A percentile compares a stretch with the other conserved stretches of the same genome.
These are phyloP conservation scores for Papilio gigon DNA, from an alignment of 2,888 invertebrate genomes.

Conservation along the genomic window DNA sequence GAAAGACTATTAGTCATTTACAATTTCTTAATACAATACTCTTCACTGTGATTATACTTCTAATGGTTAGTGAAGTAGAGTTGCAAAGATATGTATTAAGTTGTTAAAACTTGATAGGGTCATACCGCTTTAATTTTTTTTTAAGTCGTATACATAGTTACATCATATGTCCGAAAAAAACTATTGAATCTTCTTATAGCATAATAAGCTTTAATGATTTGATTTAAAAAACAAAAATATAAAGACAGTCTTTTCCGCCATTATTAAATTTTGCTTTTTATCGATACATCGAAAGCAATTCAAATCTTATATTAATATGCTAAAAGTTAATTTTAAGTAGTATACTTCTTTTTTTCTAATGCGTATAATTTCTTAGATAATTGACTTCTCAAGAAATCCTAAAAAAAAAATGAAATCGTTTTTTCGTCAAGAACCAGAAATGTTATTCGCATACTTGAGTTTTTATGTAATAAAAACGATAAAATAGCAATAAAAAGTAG, in stretches of 20 bases:
- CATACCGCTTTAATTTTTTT: too few relatives aligned
- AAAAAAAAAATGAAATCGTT: background rate
- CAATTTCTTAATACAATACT: background rate
- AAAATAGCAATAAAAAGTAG: constrained; percentile 2
- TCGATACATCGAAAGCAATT: too few relatives aligned
- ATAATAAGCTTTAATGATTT: too few relatives aligned
- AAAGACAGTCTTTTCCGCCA: too few relatives aligned
- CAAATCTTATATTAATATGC: background rate
- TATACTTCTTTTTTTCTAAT: background rate
- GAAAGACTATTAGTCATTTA: background rate
- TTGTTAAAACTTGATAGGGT: too few relatives aligned
- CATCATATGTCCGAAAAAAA: too few relatives aligned
- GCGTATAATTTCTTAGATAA: too few relatives aligned
- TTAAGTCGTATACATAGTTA: too few relatives aligned
- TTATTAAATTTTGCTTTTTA: too few relatives aligned
- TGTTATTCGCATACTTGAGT: background rate
- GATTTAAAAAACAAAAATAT: too few relatives aligned
- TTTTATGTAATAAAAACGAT: constrained; percentile 6
- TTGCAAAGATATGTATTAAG: background rate
- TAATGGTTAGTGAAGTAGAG: background rate
- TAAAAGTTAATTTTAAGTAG: background rate
- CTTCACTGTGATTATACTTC: background rate
- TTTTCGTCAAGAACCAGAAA: too few relatives aligned
- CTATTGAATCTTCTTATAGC: too few relatives aligned
- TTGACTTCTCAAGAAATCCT: background rate